Evolutionary conservation across 2,797 vertebrate species (phyloP).

Genomic region (Hemibagrus guttatus): DNA sequence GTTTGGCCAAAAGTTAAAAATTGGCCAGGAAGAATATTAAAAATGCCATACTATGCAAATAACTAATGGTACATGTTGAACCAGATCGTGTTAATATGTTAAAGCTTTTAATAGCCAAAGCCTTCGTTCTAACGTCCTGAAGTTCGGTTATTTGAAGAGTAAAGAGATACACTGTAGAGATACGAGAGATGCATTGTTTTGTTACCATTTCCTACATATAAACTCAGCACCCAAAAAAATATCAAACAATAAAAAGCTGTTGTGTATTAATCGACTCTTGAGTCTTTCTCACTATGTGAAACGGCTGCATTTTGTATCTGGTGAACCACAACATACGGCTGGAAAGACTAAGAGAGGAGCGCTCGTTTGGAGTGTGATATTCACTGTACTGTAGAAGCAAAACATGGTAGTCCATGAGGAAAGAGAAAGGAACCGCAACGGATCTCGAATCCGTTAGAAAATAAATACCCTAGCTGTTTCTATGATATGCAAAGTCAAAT

Average conservation of each 20-base stretch:
- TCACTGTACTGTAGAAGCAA: constrained; percentile 72
- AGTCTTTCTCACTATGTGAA: constrained; percentile 23
- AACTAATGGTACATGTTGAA: constrained; percentile 13
- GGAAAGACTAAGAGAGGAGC: constrained; percentile 44
- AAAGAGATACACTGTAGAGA: constrained; percentile 41
- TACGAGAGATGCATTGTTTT: constrained; percentile 42
- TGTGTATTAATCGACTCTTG: constrained; percentile 5
- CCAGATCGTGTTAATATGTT: constrained; percentile 19
- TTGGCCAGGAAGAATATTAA: background rate
- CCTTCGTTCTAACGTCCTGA: constrained; percentile 31
- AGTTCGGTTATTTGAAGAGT: constrained; percentile 32
- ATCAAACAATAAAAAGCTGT: constrained; percentile 27
- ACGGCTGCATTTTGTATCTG: constrained; percentile 37
- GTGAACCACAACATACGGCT: constrained; percentile 36
- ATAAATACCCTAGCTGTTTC: constrained; percentile 69
- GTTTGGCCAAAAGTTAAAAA: constrained; percentile 7
- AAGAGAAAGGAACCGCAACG: constrained; percentile 50
- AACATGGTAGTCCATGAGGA: constrained; percentile 58
- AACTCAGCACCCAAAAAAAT: constrained; percentile 5
- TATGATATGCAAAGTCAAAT: constrained; percentile 67
- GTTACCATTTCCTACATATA: constrained; percentile 36
- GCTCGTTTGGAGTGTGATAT: constrained; percentile 61
- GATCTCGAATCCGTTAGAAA: constrained; percentile 61
- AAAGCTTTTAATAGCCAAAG: constrained; percentile 26
- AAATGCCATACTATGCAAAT: constrained; percentile 2